A percentile compares a stretch with the other conserved stretches of the same genome.
phyloP scores from a whole-genome alignment of 2,888 invertebrate genomes.

The Thereva nobilitata region DNA sequence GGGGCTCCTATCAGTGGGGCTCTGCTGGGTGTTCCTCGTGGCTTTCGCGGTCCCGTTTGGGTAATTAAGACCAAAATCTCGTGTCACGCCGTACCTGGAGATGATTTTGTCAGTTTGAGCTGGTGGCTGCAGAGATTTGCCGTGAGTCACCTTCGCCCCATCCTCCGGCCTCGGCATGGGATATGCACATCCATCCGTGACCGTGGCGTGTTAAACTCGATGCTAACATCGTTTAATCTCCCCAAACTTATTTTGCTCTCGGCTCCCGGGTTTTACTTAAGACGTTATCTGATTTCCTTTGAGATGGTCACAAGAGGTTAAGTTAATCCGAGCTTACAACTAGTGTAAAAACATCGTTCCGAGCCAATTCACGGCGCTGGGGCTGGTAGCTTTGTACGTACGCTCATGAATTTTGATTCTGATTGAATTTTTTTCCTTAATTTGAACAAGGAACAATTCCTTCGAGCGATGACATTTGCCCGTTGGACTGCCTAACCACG shows the following conservation, averaged over 20 bases:
- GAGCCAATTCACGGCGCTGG: too few relatives aligned
- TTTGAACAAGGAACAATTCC: too few relatives aligned
- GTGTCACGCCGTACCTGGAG: constrained; percentile 45
- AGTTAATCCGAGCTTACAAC: background rate
- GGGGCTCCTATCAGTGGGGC: constrained; percentile 26
- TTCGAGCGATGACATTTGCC: too few relatives aligned
- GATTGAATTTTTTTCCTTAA: too few relatives aligned
- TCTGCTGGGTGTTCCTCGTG: constrained; percentile 27
- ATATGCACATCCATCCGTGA: background rate
- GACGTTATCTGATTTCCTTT: constrained; percentile 29
- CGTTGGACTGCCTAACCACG: too few relatives aligned
- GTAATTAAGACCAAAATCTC: constrained; percentile 49
- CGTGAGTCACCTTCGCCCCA: constrained; percentile 5
- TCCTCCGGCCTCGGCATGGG: constrained; percentile 5
- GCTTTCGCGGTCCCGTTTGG: constrained; percentile 37
- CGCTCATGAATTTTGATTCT: too few relatives aligned
- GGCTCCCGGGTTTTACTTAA: constrained; percentile 14
- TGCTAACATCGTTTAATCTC: constrained; percentile 27
- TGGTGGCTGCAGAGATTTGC: constrained; percentile 23
- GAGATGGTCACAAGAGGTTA: constrained; percentile 26
- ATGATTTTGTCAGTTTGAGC: constrained; percentile 38
- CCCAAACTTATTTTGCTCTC: constrained; percentile 23
- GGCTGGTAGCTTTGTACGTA: too few relatives aligned
- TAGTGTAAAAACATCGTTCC: too few relatives aligned
- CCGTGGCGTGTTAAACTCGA: constrained; percentile 32